Conservation (phyloP, 2,797 vertebrate species). For the Clarias platycephalus region DNA sequence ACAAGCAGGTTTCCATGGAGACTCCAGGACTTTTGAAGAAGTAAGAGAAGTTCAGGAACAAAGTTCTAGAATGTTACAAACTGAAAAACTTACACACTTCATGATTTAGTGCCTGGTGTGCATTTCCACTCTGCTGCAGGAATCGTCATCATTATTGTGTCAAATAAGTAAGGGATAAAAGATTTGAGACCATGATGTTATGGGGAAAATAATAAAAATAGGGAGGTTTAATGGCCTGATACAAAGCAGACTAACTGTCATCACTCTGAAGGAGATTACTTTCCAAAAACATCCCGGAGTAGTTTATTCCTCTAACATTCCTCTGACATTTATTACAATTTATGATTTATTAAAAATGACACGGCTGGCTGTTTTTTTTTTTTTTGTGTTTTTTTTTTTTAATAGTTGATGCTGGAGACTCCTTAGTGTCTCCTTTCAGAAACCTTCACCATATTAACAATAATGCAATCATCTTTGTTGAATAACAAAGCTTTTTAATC, state of each 20-base stretch:
- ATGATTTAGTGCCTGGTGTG: background rate
- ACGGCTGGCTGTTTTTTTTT: background rate
- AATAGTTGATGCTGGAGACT: background rate
- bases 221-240: background rate
- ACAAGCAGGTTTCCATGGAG: slow-evolving; percentile 15
- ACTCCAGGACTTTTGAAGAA: background rate
- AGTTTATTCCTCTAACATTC: background rate
- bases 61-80: background rate
- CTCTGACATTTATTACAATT: background rate
- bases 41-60: slow-evolving; percentile 1
- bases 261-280: background rate
- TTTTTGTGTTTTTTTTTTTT: background rate
- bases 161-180: background rate
- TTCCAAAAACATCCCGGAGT: background rate
- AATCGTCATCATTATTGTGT: background rate
- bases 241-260: background rate
- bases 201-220: background rate
- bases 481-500: background rate
- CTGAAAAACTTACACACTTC: too few species aligned
- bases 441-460: background rate
- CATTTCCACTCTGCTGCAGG: background rate
- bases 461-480: background rate
- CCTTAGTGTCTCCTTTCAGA: background rate
- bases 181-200: background rate
- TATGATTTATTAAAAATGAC: background rate